Conservation (phyloP, 2,113 vertebrate species). For the Scortum barcoo region DNA sequence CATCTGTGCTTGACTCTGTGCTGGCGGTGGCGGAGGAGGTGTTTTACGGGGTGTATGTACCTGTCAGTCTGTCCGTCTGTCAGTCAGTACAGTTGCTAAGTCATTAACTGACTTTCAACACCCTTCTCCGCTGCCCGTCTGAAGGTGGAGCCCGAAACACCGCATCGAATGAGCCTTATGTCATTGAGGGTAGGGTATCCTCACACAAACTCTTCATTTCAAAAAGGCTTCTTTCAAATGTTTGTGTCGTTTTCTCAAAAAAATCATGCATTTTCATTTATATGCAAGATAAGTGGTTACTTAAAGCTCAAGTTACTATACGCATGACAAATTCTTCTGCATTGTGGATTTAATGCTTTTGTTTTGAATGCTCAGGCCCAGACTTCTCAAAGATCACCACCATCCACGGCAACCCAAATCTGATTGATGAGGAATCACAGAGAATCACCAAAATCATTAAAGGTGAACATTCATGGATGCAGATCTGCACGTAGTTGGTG, state of each 20-base stretch:
- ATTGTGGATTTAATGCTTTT: conserved; percentile 25
- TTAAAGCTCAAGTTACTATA: no score
- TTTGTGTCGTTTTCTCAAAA: conserved; percentile 25
- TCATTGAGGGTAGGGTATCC: conserved; percentile 80
- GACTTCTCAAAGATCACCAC: conserved; percentile 81
- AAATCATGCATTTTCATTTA: background rate
- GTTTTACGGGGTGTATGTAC: conserved; percentile 48
- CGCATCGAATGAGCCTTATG: conserved; percentile 74
- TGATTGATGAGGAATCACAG: conserved; percentile 77
- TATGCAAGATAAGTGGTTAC: conserved; percentile 3
- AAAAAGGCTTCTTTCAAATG: conserved; percentile 25
- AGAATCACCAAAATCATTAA: conserved; percentile 83
- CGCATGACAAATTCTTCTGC: background rate
- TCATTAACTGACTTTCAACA: conserved; percentile 71
- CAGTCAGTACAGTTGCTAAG: conserved; percentile 68
- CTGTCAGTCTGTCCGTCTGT: conserved; percentile 69
- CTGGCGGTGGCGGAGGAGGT: conserved; percentile 65
- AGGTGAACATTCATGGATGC: conserved; percentile 62
- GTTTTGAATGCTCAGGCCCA: conserved; percentile 66
- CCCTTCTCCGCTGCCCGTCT: conserved; percentile 71
- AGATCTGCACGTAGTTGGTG: background rate
- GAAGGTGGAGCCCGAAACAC: conserved; percentile 75
- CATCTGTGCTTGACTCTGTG: conserved; percentile 50
- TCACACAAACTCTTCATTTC: conserved; percentile 35
- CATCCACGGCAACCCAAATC: conserved; percentile 69